Percentiles rank a stretch among this genome's conserved stretches.
Conservation (phyloP, 2,888 invertebrate species). For the Entomobrya multifasciata region DNA sequence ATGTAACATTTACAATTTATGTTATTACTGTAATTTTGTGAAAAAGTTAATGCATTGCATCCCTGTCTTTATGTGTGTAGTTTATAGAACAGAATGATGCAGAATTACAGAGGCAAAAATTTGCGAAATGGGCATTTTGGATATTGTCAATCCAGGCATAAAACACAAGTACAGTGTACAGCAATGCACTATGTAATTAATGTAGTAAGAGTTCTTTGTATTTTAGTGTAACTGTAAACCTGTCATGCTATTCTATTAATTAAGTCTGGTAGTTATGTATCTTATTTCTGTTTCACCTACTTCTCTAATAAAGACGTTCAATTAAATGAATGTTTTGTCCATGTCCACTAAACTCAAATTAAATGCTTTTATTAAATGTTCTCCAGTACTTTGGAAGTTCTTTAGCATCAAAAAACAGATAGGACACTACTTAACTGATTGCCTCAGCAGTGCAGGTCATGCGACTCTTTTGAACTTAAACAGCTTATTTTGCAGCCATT, state of each 20-base stretch:
- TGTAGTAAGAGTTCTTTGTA: too few species aligned
- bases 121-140: background rate
- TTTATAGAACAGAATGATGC: background rate
- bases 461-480: conserved; percentile 23
- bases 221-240: too few species aligned
- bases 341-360: background rate
- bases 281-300: background rate
- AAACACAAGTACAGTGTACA: background rate
- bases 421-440: conserved; percentile 8
- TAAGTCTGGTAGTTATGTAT: background rate
- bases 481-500: conserved; percentile 27
- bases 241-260: too few species aligned
- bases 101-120: too few species aligned
- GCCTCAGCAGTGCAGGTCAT: conserved; percentile 53
- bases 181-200: too few species aligned
- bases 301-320: background rate
- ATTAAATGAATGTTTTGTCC: background rate
- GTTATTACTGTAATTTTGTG: too few species aligned
- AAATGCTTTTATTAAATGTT: background rate
- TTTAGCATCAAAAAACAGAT: conserved; percentile 28
- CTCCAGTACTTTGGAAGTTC: conserved; percentile 16
- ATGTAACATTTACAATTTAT: too few species aligned
- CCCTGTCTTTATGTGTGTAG: too few species aligned
- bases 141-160: background rate
- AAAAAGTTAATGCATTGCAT: too few species aligned